Evolutionary conservation across 2,113 vertebrate genomes (phyloP), one percentile per base, ranked within the genome.

Genomic region (Platycercus adscitus): DNA sequence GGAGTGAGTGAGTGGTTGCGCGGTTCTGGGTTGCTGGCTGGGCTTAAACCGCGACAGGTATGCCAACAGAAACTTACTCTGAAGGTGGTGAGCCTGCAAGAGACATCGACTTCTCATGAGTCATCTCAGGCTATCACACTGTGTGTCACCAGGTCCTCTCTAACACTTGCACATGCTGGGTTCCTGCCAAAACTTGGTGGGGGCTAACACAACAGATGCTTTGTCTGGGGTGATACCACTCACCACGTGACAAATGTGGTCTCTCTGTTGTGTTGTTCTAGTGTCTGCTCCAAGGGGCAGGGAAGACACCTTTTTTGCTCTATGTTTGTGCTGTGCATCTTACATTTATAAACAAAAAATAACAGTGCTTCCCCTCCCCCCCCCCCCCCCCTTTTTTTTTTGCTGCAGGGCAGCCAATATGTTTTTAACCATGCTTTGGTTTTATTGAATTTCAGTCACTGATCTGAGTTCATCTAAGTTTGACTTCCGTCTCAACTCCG

Each of bases 121-220:
- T 46, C 19, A 64, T 19, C 58, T 72, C 35, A 86, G 72, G 18
- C 21, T 25, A 66, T 21, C 23, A 11, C 9, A 31, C 26, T 2
- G 10, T 1, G 2, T 28, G 19, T 13, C 60, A 78, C 26, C 28
- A 47, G 18, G 25, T 89, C 44, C 15, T 2, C 17, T 73, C 28
- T 53, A 53, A 35, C 21, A 18, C 11, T 31, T 1, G 17, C 25
- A 10, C 0, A 0, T n/a, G 16, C 33, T 6, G 4, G 6, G 11
- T 47, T 35, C 21, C 35, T 68, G 20, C 18, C 72, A 76, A 72
- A 86, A 49, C 18, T 24, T 41, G 29, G 6, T 70, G 37, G 23
- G 21, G 31, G 7, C 9, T 56, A 35, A 17, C 9, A 39, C 0
- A 18, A 25, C 0, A 3, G 7, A 3, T 39, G 6, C 35, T 46